Evolutionary conservation across 2,888 invertebrate genomes (phyloP).

Genomic region (Drosophila koepferae): DNA sequence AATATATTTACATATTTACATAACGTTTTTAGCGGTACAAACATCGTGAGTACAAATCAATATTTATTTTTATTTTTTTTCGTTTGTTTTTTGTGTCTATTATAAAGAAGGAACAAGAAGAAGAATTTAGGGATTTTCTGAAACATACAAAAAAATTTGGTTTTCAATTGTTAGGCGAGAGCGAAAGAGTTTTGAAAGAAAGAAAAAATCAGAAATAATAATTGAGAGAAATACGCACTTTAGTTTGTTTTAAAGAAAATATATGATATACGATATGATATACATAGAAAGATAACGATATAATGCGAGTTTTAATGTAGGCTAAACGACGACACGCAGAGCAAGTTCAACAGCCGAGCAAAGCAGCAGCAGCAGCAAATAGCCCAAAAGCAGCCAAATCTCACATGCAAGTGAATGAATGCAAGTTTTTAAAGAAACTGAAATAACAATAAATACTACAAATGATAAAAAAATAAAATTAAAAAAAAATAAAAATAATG

Average conservation of each 20-base stretch:
- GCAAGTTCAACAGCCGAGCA: slow-evolving; percentile 39
- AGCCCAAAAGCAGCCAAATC: slow-evolving; percentile 44
- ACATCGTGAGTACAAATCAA: slow-evolving; percentile 75
- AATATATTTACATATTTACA: slow-evolving; percentile 62
- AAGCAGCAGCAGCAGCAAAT: slow-evolving; percentile 51
- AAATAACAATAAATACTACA: slow-evolving; percentile 6
- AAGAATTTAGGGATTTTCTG: slow-evolving; percentile 47
- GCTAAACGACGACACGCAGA: slow-evolving; percentile 30
- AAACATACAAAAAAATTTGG: slow-evolving; percentile 22
- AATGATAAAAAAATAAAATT: not conserved
- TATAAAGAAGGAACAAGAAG: slow-evolving; percentile 24
- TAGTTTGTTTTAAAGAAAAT: not conserved
- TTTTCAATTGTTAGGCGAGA: slow-evolving; percentile 66
- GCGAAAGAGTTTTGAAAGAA: slow-evolving; percentile 17
- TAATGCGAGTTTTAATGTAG: slow-evolving; percentile 55
- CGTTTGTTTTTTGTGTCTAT: slow-evolving; percentile 34
- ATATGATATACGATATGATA: slow-evolving; percentile 33
- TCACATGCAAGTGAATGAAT: slow-evolving; percentile 23
- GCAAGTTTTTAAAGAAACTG: not conserved
- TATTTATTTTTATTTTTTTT: slow-evolving; percentile 47
- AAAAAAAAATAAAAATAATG: not conserved
- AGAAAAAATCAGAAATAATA: not conserved
- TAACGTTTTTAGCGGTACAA: slow-evolving; percentile 73
- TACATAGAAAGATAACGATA: slow-evolving; percentile 57
- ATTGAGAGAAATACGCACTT: slow-evolving; percentile 13